A percentile compares a stretch with the other conserved stretches of the same genome.
phyloP scores from a whole-genome alignment of 2,797 vertebrate genomes.

The Valencia hispanica region DNA sequence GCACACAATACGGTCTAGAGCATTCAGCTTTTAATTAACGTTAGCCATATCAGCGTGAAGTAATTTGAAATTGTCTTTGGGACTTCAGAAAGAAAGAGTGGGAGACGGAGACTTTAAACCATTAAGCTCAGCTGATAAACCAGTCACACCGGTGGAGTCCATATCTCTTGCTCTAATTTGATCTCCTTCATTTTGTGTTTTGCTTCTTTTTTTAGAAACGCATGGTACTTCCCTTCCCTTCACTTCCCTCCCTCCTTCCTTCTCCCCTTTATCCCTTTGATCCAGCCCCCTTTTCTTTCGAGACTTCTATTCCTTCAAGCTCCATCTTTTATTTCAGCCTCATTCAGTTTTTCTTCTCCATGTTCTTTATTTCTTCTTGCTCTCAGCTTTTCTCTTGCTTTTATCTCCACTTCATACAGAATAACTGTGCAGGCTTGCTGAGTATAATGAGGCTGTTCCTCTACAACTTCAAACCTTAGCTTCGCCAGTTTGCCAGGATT shows the following conservation, averaged over 20 bases:
- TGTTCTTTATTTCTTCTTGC: conserved; percentile 78
- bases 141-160: conserved; percentile 67
- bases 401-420: conserved; percentile 85
- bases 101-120: conserved; percentile 63
- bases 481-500: conserved; percentile 69
- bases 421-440: conserved; percentile 78
- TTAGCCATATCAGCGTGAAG: conserved; percentile 67
- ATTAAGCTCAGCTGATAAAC: conserved; percentile 72
- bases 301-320: conserved; percentile 69
- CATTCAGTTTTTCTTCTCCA: conserved; percentile 32
- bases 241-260: conserved; percentile 12
- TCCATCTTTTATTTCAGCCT: conserved; percentile 42
- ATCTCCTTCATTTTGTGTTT: conserved; percentile 73
- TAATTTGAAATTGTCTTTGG: conserved; percentile 74
- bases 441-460: conserved; percentile 85
- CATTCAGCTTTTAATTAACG: conserved; percentile 76
- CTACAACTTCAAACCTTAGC: conserved; percentile 80
- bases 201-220: conserved; percentile 68
- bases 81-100: conserved; percentile 61
- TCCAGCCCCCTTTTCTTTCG: conserved; percentile 70
- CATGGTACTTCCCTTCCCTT: conserved; percentile 63
- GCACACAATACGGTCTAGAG: conserved; percentile 59
- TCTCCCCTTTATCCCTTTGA: conserved; percentile 72
- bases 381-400: conserved; percentile 77
- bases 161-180: conserved; percentile 70